phyloP scores from a whole-genome alignment of 2,888 invertebrate genomes.

The Oeneis ivallda region DNA sequence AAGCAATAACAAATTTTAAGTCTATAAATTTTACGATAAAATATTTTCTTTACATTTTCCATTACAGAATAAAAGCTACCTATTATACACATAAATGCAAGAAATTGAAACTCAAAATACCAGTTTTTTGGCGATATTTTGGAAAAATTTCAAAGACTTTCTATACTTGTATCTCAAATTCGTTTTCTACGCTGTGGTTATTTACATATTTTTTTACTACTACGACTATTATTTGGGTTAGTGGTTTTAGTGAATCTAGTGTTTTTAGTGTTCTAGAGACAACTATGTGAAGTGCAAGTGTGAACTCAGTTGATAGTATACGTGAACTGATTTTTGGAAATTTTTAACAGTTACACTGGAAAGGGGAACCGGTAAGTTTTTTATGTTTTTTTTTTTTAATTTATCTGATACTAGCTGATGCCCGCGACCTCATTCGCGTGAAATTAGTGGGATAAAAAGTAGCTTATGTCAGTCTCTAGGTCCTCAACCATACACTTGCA shows the following conservation, averaged over 20 bases:
- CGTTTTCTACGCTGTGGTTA: conserved; percentile 63
- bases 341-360: conserved; percentile 24
- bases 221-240: conserved; percentile 71
- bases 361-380: conserved; percentile 38
- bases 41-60: background rate
- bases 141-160: conserved; percentile 62
- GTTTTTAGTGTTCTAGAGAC: conserved; percentile 45
- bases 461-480: no score
- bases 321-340: conserved; percentile 29
- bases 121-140: conserved; percentile 43
- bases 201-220: conserved; percentile 68
- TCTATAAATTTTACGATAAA: background rate
- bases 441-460: no score
- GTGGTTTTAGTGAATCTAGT: conserved; percentile 41
- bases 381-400: background rate
- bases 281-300: conserved; percentile 60
- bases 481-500: no score
- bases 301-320: conserved; percentile 30
- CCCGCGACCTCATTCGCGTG: no score
- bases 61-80: conserved; percentile 13
- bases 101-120: conserved; percentile 30
- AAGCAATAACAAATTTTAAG: no score
- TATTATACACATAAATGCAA: conserved; percentile 35
- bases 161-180: conserved; percentile 68
- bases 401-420: no score